These are phyloP conservation scores for Coenonympha arcania DNA, from an alignment of 2,888 invertebrate species.

Conservation along the genomic window DNA sequence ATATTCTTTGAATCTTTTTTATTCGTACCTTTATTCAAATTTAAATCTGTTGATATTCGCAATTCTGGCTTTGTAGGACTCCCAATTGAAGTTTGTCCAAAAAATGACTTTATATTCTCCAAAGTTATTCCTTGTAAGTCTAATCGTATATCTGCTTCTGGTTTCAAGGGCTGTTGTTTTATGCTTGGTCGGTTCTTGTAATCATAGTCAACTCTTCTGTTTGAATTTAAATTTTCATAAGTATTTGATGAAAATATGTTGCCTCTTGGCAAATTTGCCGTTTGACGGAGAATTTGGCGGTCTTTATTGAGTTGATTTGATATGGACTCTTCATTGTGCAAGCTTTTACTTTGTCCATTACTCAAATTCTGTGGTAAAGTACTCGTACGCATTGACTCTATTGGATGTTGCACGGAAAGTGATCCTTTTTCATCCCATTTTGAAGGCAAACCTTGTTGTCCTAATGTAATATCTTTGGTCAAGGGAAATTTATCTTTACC, in stretches of 20 bases:
- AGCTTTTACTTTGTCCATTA: not conserved
- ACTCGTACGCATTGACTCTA: not conserved
- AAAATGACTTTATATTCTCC: conserved; percentile 12
- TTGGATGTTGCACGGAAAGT: not conserved
- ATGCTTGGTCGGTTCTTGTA: not conserved
- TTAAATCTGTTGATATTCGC: not conserved
- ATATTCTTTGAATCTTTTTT: not conserved
- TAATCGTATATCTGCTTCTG: conserved; percentile 1
- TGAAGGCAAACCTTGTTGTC: not conserved
- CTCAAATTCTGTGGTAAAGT: not conserved
- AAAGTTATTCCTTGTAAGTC: conserved; percentile 13
- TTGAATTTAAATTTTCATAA: not conserved
- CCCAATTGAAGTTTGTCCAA: not conserved
- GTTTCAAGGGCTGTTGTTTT: not conserved
- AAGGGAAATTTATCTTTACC: not conserved
- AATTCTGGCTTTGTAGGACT: not conserved
- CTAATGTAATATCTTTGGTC: not conserved
- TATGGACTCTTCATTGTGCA: not conserved
- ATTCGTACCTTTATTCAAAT: not conserved
- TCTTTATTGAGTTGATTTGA: no score
- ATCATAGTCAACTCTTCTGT: not conserved
- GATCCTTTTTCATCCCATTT: not conserved
- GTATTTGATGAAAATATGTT: not conserved
- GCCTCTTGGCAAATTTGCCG: not conserved
- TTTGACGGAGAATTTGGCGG: no score